phyloP scores from a whole-genome alignment of 23 tunicate genomes.

The Corella eumyota region DNA sequence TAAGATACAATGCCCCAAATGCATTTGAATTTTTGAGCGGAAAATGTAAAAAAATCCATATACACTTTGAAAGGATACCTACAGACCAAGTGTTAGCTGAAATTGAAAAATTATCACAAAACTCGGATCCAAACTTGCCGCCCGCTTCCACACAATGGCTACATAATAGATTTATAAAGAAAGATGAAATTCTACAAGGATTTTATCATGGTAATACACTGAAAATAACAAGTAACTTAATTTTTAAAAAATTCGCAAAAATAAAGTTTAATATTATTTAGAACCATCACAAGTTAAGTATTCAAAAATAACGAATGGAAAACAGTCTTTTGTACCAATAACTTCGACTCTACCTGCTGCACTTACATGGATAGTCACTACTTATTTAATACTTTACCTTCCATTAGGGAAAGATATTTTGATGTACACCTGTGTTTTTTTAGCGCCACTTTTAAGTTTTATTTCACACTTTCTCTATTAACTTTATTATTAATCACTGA shows the following conservation, averaged over 20 bases:
- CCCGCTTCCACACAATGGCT: conserved; percentile 40
- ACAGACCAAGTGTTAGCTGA: conserved; percentile 11
- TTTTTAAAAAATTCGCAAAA: conserved; percentile 1
- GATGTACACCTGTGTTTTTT: too few species aligned
- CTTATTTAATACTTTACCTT: conserved; percentile 3
- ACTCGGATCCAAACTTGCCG: too few species aligned
- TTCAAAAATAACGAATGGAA: not conserved
- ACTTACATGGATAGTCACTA: conserved; percentile 2
- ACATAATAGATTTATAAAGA: conserved; percentile 25
- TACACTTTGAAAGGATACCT: conserved; percentile 31
- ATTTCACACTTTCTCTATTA: too few species aligned
- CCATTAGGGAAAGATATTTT: conserved; percentile 15
- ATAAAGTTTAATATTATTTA: not conserved
- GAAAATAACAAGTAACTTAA: not conserved
- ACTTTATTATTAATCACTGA: too few species aligned
- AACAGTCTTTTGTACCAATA: not conserved
- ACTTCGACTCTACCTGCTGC: conserved; percentile 17
- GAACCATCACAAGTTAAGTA: not conserved
- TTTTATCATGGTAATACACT: too few species aligned
- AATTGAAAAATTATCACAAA: too few species aligned
- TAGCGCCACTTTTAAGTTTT: too few species aligned
- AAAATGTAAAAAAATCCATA: conserved; percentile 24
- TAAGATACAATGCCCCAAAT: too few species aligned
- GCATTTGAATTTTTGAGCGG: conserved; percentile 24
- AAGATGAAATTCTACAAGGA: conserved; percentile 25